A percentile compares a stretch with the other conserved stretches of the same genome.
phyloP scores from a whole-genome alignment of 2,888 invertebrate species.

The Osmoderma eremita region DNA sequence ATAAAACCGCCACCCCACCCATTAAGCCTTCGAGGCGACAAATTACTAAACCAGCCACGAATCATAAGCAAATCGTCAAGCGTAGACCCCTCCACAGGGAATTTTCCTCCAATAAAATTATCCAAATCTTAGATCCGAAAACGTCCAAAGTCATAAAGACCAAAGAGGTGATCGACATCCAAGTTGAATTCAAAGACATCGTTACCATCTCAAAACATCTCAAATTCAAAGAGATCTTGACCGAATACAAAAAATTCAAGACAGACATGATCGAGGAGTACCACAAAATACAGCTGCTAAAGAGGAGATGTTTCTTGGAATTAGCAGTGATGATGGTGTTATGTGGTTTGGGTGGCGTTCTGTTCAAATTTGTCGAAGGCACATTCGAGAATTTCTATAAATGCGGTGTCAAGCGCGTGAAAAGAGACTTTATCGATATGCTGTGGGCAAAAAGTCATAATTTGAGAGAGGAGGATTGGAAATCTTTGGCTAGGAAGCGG shows the following conservation, averaged over 20 bases:
- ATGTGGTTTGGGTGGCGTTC: constrained; percentile 81
- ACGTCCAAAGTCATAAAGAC: constrained; percentile 57
- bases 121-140: constrained; percentile 59
- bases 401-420: constrained; percentile 86
- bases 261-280: constrained; percentile 69
- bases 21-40: constrained; percentile 57
- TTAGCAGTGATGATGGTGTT: constrained; percentile 76
- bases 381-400: constrained; percentile 87
- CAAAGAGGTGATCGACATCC: constrained; percentile 50
- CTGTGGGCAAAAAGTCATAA: constrained; percentile 86
- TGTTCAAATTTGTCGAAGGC: constrained; percentile 86
- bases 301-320: constrained; percentile 76
- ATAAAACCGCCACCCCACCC: constrained; percentile 51
- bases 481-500: constrained; percentile 82
- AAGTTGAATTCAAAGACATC: constrained; percentile 52
- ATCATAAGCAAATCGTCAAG: background rate
- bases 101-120: constrained; percentile 54
- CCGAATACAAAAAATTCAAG: constrained; percentile 70
- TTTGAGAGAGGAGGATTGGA: constrained; percentile 90
- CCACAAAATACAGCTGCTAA: constrained; percentile 65
- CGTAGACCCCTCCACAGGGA: constrained; percentile 49
- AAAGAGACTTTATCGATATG: constrained; percentile 84
- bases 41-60: constrained; percentile 41
- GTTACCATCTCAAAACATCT: constrained; percentile 57
- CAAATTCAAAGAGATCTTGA: constrained; percentile 63